Conservation (phyloP, 30 jellyfish, hydroid and myxozoan species). For the Pelagia noctiluca region DNA sequence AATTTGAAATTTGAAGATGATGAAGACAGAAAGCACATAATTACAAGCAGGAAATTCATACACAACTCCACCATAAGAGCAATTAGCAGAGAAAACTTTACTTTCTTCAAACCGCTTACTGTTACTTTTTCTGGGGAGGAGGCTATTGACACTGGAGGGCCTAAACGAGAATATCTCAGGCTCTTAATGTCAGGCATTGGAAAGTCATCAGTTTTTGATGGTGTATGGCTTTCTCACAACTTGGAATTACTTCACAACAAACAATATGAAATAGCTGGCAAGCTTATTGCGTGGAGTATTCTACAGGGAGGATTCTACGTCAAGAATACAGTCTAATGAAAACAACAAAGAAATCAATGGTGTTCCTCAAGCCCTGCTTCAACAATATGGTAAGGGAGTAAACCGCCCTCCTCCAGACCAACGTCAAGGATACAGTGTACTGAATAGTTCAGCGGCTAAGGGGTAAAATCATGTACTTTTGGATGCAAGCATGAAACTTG, state of each 20-base stretch:
- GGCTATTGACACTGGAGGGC: too few species aligned
- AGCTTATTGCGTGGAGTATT: too few species aligned
- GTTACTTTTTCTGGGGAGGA: background rate
- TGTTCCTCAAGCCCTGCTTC: background rate
- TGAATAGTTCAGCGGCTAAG: background rate
- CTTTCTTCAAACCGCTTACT: background rate
- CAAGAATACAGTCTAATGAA: too few species aligned
- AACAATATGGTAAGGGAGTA: background rate
- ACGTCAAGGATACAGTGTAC: background rate
- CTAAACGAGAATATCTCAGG: too few species aligned
- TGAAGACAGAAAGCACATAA: too few species aligned
- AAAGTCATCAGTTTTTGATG: too few species aligned
- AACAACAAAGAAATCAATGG: background rate
- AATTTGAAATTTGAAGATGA: background rate
- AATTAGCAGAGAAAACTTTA: background rate
- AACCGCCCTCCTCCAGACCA: slow-evolving; percentile 1
- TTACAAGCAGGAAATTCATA: background rate
- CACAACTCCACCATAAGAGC: background rate
- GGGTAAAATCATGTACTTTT: background rate
- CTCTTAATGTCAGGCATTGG: too few species aligned
- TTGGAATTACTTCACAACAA: too few species aligned
- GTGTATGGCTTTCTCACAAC: too few species aligned
- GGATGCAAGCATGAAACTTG: too few species aligned
- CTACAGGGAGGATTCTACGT: too few species aligned
- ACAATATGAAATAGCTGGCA: too few species aligned